Evolutionary conservation across 2,888 invertebrate species (phyloP).

Genomic region (Herminia tarsipennalis): DNA sequence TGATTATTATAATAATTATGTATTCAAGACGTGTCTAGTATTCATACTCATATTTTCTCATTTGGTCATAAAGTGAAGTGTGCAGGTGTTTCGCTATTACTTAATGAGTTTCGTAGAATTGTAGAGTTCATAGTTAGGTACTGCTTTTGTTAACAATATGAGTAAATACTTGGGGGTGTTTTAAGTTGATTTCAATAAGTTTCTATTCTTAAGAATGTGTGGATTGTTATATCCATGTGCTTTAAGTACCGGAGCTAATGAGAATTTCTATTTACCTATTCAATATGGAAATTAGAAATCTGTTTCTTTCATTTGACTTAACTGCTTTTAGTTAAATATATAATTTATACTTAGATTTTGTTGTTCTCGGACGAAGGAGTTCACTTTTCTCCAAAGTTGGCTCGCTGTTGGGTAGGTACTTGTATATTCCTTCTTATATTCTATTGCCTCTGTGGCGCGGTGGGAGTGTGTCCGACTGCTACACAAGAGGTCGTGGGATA

Average conservation of each 20-base stretch:
- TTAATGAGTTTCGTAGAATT: constrained; percentile 8
- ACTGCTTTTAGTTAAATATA: too few species aligned
- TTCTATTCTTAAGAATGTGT: background rate
- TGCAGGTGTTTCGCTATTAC: constrained; percentile 8
- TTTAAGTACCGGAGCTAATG: background rate
- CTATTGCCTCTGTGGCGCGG: too few species aligned
- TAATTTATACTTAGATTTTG: too few species aligned
- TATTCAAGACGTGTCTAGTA: background rate
- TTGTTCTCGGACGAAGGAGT: too few species aligned
- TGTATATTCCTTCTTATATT: too few species aligned
- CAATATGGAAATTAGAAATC: too few species aligned
- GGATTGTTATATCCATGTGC: background rate
- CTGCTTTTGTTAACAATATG: constrained; percentile 17
- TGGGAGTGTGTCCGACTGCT: background rate
- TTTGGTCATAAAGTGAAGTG: constrained; percentile 2
- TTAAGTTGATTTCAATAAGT: background rate
- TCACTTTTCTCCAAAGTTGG: too few species aligned
- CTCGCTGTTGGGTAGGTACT: too few species aligned
- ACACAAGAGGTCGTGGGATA: background rate
- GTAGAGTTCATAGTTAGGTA: constrained; percentile 18
- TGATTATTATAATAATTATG: background rate
- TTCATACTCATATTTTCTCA: background rate
- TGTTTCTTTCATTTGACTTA: too few species aligned
- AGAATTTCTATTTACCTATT: too few species aligned
- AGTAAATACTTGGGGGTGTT: background rate